These are phyloP conservation scores for Hanleya hanleyi DNA, from an alignment of 2,888 invertebrate species.

Conservation along the genomic window DNA sequence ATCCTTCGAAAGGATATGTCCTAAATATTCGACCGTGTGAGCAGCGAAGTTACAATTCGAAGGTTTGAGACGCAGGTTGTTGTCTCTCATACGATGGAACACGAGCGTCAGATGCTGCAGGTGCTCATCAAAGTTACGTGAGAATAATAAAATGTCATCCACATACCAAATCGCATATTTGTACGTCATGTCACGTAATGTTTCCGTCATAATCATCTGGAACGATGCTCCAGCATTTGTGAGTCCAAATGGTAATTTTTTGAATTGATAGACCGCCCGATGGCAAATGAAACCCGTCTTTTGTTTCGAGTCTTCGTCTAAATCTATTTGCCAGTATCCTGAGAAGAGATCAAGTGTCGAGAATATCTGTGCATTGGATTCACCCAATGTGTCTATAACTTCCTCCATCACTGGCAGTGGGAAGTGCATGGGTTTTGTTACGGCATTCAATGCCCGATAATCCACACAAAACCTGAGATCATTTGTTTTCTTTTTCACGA, in stretches of 20 bases:
- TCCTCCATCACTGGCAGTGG: background rate
- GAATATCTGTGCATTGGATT: background rate
- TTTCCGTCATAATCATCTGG: background rate
- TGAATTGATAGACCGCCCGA: background rate
- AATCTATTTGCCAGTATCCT: conserved; percentile 17
- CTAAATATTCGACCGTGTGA: too few relatives aligned
- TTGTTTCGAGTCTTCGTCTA: conserved; percentile 1
- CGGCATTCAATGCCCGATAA: background rate
- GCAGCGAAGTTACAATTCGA: conserved; percentile 2
- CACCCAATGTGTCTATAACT: background rate
- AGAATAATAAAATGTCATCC: conserved; percentile 20
- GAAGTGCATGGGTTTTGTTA: background rate
- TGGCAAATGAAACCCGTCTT: conserved; percentile 9
- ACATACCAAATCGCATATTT: conserved; percentile 10
- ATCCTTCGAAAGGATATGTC: background rate
- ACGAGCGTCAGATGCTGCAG: background rate
- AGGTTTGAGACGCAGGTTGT: conserved; percentile 1
- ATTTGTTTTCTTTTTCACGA: background rate
- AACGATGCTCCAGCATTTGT: background rate
- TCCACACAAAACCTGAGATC: background rate
- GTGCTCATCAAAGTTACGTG: background rate
- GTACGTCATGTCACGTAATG: conserved; percentile 5
- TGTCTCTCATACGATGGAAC: background rate
- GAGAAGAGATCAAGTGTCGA: too few relatives aligned
- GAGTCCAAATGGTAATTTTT: background rate